Conservation (phyloP, 2,888 invertebrate genomes). For the Malachius bipustulatus region DNA sequence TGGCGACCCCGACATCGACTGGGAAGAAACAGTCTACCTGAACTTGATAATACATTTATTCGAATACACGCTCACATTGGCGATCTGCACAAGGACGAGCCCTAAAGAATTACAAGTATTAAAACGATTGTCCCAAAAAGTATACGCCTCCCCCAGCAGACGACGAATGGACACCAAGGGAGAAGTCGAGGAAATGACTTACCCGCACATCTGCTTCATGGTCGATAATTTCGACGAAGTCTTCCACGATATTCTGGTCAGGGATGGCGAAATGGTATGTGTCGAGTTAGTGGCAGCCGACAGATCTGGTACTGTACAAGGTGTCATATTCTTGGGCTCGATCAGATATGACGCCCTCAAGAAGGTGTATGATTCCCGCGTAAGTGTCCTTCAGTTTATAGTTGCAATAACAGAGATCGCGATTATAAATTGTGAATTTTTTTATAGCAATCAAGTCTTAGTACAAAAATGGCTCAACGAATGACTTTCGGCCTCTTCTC, state of each 20-base stretch:
- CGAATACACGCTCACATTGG: constrained; percentile 93
- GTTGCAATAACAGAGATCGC: neutral
- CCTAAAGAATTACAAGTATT: constrained; percentile 95
- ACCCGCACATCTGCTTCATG: constrained; percentile 98
- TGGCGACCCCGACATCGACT: constrained; percentile 92
- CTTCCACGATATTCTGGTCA: constrained; percentile 91
- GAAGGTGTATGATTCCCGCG: constrained; percentile 91
- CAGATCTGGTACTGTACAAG: constrained; percentile 71
- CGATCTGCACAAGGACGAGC: constrained; percentile 94
- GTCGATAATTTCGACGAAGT: constrained; percentile 99
- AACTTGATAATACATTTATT: constrained; percentile 98
- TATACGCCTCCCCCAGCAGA: constrained; percentile 93
- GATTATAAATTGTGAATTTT: constrained; percentile 7
- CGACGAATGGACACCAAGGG: constrained; percentile 97
- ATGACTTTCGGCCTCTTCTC: constrained; percentile 90
- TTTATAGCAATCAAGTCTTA: constrained; percentile 74
- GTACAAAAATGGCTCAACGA: constrained; percentile 88
- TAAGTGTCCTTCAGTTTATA: constrained; percentile 39
- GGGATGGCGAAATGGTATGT: constrained; percentile 98
- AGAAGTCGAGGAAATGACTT: constrained; percentile 95
- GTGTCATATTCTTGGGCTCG: constrained; percentile 93
- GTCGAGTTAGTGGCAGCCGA: constrained; percentile 94
- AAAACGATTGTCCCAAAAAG: constrained; percentile 66
- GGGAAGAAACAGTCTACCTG: constrained; percentile 98
- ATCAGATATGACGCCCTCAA: constrained; percentile 96